Conservation (phyloP, 2,113 vertebrate genomes). For the Erpornis zantholeuca region DNA sequence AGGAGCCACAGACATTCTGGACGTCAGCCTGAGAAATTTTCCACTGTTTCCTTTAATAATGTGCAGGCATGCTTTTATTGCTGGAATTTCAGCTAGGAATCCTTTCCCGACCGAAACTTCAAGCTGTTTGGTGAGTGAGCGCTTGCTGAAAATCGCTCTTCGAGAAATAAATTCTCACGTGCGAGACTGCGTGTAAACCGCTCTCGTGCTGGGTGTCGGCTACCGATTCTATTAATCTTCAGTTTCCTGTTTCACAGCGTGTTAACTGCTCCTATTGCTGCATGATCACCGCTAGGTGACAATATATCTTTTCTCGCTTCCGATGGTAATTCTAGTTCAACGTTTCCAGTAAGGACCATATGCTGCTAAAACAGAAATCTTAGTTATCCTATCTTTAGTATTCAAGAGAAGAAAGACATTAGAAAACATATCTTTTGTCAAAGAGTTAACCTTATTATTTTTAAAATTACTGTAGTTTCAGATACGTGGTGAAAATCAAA, state of each 20-base stretch:
- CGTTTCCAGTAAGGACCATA: not conserved
- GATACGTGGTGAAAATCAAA: not conserved
- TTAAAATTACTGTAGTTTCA: not conserved
- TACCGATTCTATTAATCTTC: not conserved
- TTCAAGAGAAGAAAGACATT: not conserved
- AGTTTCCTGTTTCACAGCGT: not conserved
- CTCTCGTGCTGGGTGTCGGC: not conserved
- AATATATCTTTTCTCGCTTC: not conserved
- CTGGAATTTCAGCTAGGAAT: conserved; percentile 54
- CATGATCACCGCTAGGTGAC: not conserved
- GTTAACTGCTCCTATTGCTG: not conserved
- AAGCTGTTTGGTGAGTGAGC: conserved; percentile 39
- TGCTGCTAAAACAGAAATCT: not conserved
- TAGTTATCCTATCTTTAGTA: not conserved
- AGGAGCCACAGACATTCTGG: conserved; percentile 73
- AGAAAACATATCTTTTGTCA: not conserved
- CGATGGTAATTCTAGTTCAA: not conserved
- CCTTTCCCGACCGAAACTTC: conserved; percentile 72
- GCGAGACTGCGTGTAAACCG: not conserved
- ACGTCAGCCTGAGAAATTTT: conserved; percentile 76
- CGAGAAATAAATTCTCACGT: not conserved
- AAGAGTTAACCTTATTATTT: not conserved
- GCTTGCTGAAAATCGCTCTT: not conserved
- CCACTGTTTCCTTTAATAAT: conserved; percentile 71
- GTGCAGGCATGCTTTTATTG: conserved; percentile 46